Evolutionary conservation across 2,888 invertebrate genomes (phyloP).

Genomic region (Argyresthia goedartella): DNA sequence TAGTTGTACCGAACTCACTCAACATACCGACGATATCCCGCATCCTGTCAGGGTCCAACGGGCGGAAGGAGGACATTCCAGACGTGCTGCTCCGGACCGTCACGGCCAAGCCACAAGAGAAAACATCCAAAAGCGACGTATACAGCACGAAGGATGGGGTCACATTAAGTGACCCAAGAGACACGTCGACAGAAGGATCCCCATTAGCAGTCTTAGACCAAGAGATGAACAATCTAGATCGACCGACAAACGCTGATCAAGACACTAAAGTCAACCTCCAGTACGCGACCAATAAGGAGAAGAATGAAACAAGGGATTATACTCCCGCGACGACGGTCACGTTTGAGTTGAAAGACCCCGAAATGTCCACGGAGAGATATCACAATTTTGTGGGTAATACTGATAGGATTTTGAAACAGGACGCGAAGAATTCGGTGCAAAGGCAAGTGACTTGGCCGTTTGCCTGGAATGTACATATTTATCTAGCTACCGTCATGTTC

Average conservation of each 20-base stretch:
- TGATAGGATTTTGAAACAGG: constrained; percentile 54
- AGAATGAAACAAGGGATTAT: constrained; percentile 46
- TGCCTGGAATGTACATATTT: constrained; percentile 94
- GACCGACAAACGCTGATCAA: constrained; percentile 57
- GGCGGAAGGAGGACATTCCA: constrained; percentile 84
- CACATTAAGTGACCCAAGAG: constrained; percentile 53
- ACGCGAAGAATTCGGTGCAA: constrained; percentile 51
- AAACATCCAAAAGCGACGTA: constrained; percentile 53
- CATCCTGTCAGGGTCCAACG: constrained; percentile 88
- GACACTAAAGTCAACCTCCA: constrained; percentile 64
- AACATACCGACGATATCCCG: constrained; percentile 87
- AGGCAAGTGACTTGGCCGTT: constrained; percentile 79
- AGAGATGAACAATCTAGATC: constrained; percentile 66
- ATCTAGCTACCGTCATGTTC: constrained; percentile 87
- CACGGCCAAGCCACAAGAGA: constrained; percentile 69
- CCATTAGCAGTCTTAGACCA: constrained; percentile 61
- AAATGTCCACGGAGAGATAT: constrained; percentile 67
- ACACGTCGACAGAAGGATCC: constrained; percentile 58
- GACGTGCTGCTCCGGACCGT: constrained; percentile 80
- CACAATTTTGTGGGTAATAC: constrained; percentile 73
- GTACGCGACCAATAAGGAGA: constrained; percentile 46
- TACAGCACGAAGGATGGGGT: constrained; percentile 57
- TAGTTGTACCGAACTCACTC: constrained; percentile 76
- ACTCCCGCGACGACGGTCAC: constrained; percentile 59
- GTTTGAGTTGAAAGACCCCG: constrained; percentile 56